These are phyloP conservation scores for Poecilia picta DNA, from an alignment of 2,797 vertebrate genomes.

Conservation along the genomic window DNA sequence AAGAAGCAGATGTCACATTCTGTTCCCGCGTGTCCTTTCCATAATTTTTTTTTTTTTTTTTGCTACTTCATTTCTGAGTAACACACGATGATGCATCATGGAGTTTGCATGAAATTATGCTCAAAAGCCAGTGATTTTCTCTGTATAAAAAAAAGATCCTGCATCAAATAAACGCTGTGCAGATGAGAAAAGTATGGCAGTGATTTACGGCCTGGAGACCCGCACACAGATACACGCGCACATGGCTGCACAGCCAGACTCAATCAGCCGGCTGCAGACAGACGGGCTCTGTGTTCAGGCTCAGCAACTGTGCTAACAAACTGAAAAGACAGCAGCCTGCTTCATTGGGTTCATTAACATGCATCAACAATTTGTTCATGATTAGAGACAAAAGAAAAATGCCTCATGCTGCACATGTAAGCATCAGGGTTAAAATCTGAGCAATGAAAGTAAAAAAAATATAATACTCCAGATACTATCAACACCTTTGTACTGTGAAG, in stretches of 20 bases:
- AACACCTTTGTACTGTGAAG: not conserved
- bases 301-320: slow-evolving; percentile 52
- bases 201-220: slow-evolving; percentile 1
- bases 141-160: not conserved
- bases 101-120: not conserved
- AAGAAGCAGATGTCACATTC: slow-evolving; percentile 48
- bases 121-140: not conserved
- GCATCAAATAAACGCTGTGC: not conserved
- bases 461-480: not conserved
- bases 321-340: slow-evolving; percentile 62
- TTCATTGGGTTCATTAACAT: slow-evolving; percentile 53
- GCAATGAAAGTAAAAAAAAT: not conserved
- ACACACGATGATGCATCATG: not conserved
- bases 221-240: slow-evolving; percentile 17
- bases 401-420: not conserved
- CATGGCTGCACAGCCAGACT: slow-evolving; percentile 31
- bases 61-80: not conserved
- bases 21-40: slow-evolving; percentile 18
- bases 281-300: slow-evolving; percentile 59
- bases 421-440: not conserved
- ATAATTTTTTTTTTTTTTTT: not conserved
- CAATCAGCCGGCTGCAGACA: slow-evolving; percentile 43
- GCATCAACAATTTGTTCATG: slow-evolving; percentile 53
- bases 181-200: slow-evolving; percentile 8
- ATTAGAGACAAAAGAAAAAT: slow-evolving; percentile 43